Evolutionary conservation across 2,888 invertebrate genomes (phyloP).

Genomic region (Parasteatoda lunata): DNA sequence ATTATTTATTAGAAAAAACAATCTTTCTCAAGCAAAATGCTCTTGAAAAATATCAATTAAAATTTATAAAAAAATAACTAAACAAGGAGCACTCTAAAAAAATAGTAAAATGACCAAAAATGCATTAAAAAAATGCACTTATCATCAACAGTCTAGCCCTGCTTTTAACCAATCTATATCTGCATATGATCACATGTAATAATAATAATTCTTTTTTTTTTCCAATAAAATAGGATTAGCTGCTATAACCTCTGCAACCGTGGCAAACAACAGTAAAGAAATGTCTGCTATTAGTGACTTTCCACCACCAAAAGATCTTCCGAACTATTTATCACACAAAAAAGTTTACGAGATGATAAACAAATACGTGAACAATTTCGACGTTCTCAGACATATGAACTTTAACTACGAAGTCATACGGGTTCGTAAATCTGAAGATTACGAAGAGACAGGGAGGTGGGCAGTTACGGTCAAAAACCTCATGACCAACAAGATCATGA

Average conservation of each 20-base stretch:
- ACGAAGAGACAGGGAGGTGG: conserved; percentile 65
- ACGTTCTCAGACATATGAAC: conserved; percentile 70
- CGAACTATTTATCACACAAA: conserved; percentile 74
- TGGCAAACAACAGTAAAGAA: conserved; percentile 75
- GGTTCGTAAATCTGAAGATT: conserved; percentile 54
- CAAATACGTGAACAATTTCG: conserved; percentile 26
- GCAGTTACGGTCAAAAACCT: conserved; percentile 66
- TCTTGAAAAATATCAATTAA: too few species aligned
- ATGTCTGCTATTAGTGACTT: conserved; percentile 75
- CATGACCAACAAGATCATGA: conserved; percentile 48
- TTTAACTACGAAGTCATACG: conserved; percentile 72
- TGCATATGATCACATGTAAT: neutral
- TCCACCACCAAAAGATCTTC: conserved; percentile 74
- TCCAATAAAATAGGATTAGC: conserved; percentile 61
- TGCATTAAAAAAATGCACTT: too few species aligned
- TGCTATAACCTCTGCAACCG: conserved; percentile 73
- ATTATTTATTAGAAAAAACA: too few species aligned
- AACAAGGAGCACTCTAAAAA: too few species aligned
- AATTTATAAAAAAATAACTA: too few species aligned
- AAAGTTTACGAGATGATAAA: conserved; percentile 48
- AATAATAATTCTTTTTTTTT: conserved; percentile 29
- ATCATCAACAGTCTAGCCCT: too few species aligned
- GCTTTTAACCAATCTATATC: too few species aligned
- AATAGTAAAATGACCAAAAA: too few species aligned
- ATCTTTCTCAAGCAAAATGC: too few species aligned